Evolutionary conservation across 2,113 vertebrate genomes (phyloP).

Genomic region (mouse (Mus musculus)): GRCm39 chr13:32394501-32395000

Average conservation of each 20-base stretch:
- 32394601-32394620: neutral
- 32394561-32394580: neutral
- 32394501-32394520: neutral
- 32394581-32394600: neutral
- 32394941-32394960: slow-evolving; percentile 79
- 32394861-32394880: slow-evolving; percentile 55
- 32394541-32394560: neutral
- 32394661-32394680: neutral
- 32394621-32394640: neutral
- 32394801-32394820: slow-evolving; percentile 43
- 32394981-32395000: slow-evolving; percentile 72
- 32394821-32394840: neutral
- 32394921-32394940: slow-evolving; percentile 71
- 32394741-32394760: neutral
- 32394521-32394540: neutral
- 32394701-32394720: slow-evolving; percentile 8
- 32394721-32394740: slow-evolving; percentile 9
- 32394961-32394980: slow-evolving; percentile 76
- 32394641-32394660: neutral
- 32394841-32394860: slow-evolving; percentile 36
- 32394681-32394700: neutral
- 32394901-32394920: slow-evolving; percentile 68
- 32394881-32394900: slow-evolving; percentile 14
- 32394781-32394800: neutral
- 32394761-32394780: slow-evolving; percentile 45